Evolutionary conservation across 2,797 vertebrate genomes (phyloP).

Genomic region (Rhinophrynus dorsalis): DNA sequence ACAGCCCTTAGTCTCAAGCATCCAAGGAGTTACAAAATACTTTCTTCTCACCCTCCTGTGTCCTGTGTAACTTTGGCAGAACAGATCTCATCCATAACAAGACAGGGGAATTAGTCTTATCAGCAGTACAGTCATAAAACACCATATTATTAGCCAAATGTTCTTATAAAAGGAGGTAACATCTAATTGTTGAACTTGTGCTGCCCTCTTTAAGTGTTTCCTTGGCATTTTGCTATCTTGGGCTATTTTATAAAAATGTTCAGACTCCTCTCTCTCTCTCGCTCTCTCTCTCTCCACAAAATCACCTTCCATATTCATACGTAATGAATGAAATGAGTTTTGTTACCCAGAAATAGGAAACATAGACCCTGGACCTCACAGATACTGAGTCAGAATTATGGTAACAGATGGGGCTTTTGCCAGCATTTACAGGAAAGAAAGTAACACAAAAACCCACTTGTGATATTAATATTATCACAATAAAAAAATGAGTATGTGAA

Average conservation of each 20-base stretch:
- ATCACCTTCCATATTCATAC: not conserved
- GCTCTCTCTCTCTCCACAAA: no score
- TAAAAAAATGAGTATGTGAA: slow-evolving; percentile 12
- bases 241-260: not conserved
- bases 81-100: not conserved
- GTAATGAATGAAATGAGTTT: slow-evolving; percentile 8
- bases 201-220: slow-evolving; percentile 37
- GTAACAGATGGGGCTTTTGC: slow-evolving; percentile 61
- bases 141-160: slow-evolving; percentile 18
- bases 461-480: slow-evolving; percentile 34
- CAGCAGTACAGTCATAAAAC: not conserved
- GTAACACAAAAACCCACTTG: not conserved
- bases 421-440: slow-evolving; percentile 66
- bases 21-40: no score
- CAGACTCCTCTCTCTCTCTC: no score
- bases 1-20: no score
- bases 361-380: slow-evolving; percentile 58
- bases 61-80: not conserved
- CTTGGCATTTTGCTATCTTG: slow-evolving; percentile 12
- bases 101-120: not conserved
- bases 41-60: not conserved
- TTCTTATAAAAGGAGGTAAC: slow-evolving; percentile 5
- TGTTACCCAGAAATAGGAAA: slow-evolving; percentile 16
- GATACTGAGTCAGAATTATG: slow-evolving; percentile 63
- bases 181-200: slow-evolving; percentile 27